Conservation (phyloP, 2,888 invertebrate species). For the Drosophila formosana region DNA sequence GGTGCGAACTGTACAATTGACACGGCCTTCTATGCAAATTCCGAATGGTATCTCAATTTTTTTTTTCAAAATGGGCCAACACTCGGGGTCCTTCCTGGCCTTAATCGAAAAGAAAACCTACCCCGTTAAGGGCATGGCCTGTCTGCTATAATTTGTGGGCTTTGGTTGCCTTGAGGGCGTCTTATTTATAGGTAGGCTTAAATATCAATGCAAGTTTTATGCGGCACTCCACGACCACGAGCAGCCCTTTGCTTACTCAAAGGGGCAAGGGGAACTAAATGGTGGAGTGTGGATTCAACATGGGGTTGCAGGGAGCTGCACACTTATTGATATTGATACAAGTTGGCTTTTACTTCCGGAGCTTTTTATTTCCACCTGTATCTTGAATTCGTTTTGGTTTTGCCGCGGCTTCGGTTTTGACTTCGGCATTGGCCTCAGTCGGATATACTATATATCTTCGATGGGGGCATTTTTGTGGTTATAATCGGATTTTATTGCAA, state of each 20-base stretch:
- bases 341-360: constrained; percentile 70
- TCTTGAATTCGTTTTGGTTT: constrained; percentile 50
- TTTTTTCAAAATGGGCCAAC: neutral
- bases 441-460: constrained; percentile 62
- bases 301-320: constrained; percentile 27
- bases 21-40: constrained; percentile 47
- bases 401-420: constrained; percentile 21
- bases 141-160: constrained; percentile 74
- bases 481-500: constrained; percentile 84
- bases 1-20: constrained; percentile 34
- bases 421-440: constrained; percentile 24
- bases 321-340: constrained; percentile 81
- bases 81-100: constrained; percentile 19
- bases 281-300: neutral
- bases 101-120: constrained; percentile 47
- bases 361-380: constrained; percentile 70
- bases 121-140: constrained; percentile 30
- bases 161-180: constrained; percentile 76
- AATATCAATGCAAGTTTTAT: constrained; percentile 80
- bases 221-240: constrained; percentile 25
- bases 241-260: constrained; percentile 54
- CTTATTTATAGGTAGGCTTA: constrained; percentile 77
- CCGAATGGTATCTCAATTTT: constrained; percentile 44
- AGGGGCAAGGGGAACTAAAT: neutral
- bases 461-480: constrained; percentile 81